Percentiles rank a stretch among this genome's conserved stretches.
Conservation (phyloP, 2,797 vertebrate genomes). For the Rhincodon typus region DNA sequence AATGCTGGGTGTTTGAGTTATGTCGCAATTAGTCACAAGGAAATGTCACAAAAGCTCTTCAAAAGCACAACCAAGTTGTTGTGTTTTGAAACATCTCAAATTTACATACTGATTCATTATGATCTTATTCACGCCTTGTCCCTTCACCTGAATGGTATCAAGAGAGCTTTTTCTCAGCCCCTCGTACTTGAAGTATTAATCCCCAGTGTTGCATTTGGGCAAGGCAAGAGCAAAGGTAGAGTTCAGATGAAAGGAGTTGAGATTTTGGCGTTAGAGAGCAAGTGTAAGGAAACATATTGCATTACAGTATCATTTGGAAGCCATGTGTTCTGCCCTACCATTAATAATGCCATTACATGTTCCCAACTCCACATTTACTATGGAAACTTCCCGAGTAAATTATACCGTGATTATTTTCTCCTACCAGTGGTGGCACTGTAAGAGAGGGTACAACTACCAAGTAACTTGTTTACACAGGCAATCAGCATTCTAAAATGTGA, state of each 20-base stretch:
- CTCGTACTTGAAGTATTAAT: background rate
- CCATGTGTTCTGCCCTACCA: background rate
- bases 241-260: background rate
- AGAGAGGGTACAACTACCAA: background rate
- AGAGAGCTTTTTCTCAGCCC: background rate
- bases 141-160: background rate
- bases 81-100: background rate
- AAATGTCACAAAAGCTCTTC: background rate
- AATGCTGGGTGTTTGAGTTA: background rate
- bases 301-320: background rate
- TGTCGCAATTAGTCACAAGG: background rate
- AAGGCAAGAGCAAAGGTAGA: background rate
- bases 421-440: background rate
- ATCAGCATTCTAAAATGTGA: background rate
- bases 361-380: background rate
- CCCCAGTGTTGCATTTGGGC: background rate
- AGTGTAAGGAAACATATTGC: background rate
- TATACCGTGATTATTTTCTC: background rate
- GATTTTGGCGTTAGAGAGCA: background rate
- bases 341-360: background rate
- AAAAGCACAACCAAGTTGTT: background rate
- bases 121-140: background rate
- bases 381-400: too few species aligned
- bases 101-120: background rate
- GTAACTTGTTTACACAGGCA: background rate